These are phyloP conservation scores for Apamea sordens DNA, from an alignment of 2,888 invertebrate species.

Conservation along the genomic window DNA sequence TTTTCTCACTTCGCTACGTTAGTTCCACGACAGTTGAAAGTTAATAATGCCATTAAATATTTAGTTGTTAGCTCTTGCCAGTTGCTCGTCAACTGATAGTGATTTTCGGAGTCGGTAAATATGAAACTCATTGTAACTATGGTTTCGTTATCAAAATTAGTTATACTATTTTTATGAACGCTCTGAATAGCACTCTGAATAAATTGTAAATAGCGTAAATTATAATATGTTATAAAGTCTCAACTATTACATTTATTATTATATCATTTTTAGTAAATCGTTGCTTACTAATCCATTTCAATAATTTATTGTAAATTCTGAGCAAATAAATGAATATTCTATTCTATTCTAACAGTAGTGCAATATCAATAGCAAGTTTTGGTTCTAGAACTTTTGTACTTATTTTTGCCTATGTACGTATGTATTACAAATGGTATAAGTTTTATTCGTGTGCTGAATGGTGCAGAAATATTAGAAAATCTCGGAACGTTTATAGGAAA, in stretches of 20 bases:
- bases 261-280: constrained; percentile 52
- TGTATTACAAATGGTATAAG: constrained; percentile 43
- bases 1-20: constrained; percentile 61
- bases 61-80: constrained; percentile 75
- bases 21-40: constrained; percentile 59
- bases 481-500: constrained; percentile 18
- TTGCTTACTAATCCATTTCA: constrained; percentile 49
- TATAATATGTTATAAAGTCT: constrained; percentile 57
- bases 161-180: constrained; percentile 23
- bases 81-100: constrained; percentile 72
- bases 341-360: constrained; percentile 31
- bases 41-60: constrained; percentile 72
- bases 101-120: constrained; percentile 41
- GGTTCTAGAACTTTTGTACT: constrained; percentile 66
- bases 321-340: too few relatives aligned
- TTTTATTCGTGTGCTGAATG: constrained; percentile 28
- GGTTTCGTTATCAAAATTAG: constrained; percentile 31
- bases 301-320: not conserved
- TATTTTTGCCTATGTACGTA: constrained; percentile 56
- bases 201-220: constrained; percentile 67
- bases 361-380: constrained; percentile 54
- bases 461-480: constrained; percentile 27
- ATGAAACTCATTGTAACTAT: constrained; percentile 32
- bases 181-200: constrained; percentile 52
- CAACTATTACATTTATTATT: constrained; percentile 57